A percentile compares a stretch with the other conserved stretches of the same genome.
These are phyloP conservation scores for Strigamia maritima DNA, from an alignment of 2,888 invertebrate genomes.

Conservation along the genomic window DNA sequence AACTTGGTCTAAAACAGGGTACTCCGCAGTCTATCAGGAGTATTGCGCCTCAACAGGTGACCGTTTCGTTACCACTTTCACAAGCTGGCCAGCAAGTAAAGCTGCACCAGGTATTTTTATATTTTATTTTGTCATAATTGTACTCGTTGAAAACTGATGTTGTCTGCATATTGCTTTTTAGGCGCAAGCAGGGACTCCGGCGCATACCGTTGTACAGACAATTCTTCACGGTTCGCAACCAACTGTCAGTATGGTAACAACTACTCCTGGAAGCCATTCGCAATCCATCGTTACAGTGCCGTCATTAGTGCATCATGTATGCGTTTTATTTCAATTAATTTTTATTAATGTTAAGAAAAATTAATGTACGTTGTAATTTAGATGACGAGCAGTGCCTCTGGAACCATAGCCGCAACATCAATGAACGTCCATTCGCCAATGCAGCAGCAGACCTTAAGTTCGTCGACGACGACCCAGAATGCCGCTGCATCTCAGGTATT, in stretches of 20 bases:
- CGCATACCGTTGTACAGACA: slow-evolving; percentile 26
- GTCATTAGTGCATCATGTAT: slow-evolving; percentile 30
- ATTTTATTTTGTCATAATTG: not conserved
- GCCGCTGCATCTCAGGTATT: slow-evolving; percentile 39
- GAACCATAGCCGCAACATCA: slow-evolving; percentile 17
- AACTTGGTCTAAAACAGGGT: not conserved
- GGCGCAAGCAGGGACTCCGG: slow-evolving; percentile 14
- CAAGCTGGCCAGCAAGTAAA: slow-evolving; percentile 42
- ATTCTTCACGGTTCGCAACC: slow-evolving; percentile 27
- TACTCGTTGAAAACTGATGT: not conserved
- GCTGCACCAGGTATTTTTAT: slow-evolving; percentile 41
- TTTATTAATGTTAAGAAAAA: not conserved
- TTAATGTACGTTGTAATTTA: not conserved
- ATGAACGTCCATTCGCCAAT: slow-evolving; percentile 42
- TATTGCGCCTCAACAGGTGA: slow-evolving; percentile 43
- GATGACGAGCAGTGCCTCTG: slow-evolving; percentile 6
- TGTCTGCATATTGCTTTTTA: not conserved
- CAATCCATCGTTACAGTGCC: slow-evolving; percentile 31
- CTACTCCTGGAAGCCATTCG: slow-evolving; percentile 19
- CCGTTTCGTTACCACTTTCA: slow-evolving; percentile 44
- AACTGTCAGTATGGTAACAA: slow-evolving; percentile 36
- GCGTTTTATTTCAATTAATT: not conserved
- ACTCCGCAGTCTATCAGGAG: slow-evolving; percentile 43
- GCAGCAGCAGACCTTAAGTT: slow-evolving; percentile 40
- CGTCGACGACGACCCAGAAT: slow-evolving; percentile 39